These are phyloP conservation scores for Argentina silus DNA, from an alignment of 2,797 vertebrate species.

Conservation along the genomic window DNA sequence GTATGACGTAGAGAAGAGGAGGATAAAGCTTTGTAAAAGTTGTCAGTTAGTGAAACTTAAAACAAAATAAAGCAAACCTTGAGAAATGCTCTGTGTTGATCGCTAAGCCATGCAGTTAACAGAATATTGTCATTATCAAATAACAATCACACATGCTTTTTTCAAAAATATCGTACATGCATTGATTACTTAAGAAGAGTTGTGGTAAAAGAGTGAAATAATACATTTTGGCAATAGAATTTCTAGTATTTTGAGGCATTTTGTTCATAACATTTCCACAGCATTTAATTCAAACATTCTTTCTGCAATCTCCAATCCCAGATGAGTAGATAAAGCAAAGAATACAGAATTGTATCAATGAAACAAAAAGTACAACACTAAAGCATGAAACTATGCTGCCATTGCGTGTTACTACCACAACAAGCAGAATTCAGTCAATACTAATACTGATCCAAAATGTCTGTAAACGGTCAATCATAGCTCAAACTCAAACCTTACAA, in stretches of 20 bases:
- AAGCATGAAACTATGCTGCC: conserved; percentile 56
- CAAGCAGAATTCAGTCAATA: conserved; percentile 62
- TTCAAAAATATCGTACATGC: conserved; percentile 75
- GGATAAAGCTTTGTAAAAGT: conserved; percentile 33
- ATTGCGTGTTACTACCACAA: conserved; percentile 63
- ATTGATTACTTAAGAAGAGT: conserved; percentile 61
- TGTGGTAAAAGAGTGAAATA: conserved; percentile 58
- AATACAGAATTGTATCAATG: conserved; percentile 57
- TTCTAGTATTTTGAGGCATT: conserved; percentile 46
- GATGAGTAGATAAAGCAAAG: conserved; percentile 59
- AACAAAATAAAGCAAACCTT: conserved; percentile 43
- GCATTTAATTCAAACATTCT: conserved; percentile 62
- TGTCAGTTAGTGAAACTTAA: conserved; percentile 47
- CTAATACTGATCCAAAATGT: conserved; percentile 51
- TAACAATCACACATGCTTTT: conserved; percentile 75
- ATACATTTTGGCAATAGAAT: conserved; percentile 62
- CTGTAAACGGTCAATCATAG: conserved; percentile 64
- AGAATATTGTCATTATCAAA: conserved; percentile 72
- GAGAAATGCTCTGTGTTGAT: conserved; percentile 53
- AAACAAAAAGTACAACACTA: conserved; percentile 67
- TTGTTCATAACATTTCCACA: conserved; percentile 58
- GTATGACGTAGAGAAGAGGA: conserved; percentile 52
- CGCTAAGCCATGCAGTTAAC: conserved; percentile 77
- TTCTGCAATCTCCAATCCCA: conserved; percentile 57
- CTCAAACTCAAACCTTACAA: conserved; percentile 59